A percentile compares a stretch with the other conserved stretches of the same genome.
Conservation (phyloP, 1,140 invertebrate species). For the Bombyx mori region ASM3026992v2 NC_085110.1:2543501-2544000, state of each 20-base stretch:
- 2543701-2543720: slow-evolving; percentile 38
- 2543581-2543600: slow-evolving; percentile 86
- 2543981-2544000: slow-evolving; percentile 41
- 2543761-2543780: slow-evolving; percentile 35
- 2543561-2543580: slow-evolving; percentile 74
- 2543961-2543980: slow-evolving; percentile 41
- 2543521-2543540: neutral
- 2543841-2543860: slow-evolving; percentile 24
- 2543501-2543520: too few species aligned
- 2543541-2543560: slow-evolving; percentile 4
- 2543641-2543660: slow-evolving; percentile 67
- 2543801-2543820: slow-evolving; percentile 54
- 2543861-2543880: slow-evolving; percentile 48
- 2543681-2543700: slow-evolving; percentile 64
- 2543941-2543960: slow-evolving; percentile 58
- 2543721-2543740: slow-evolving; percentile 37
- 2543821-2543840: slow-evolving; percentile 56
- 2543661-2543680: slow-evolving; percentile 62
- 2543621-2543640: slow-evolving; percentile 73
- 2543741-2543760: slow-evolving; percentile 29
- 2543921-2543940: slow-evolving; percentile 15
- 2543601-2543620: slow-evolving; percentile 86
- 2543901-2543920: slow-evolving; percentile 19
- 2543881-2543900: slow-evolving; percentile 28
- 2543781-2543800: slow-evolving; percentile 57